These are phyloP conservation scores for Megaceryle alcyon DNA, from an alignment of 2,797 vertebrate genomes.

Conservation along the genomic window DNA sequence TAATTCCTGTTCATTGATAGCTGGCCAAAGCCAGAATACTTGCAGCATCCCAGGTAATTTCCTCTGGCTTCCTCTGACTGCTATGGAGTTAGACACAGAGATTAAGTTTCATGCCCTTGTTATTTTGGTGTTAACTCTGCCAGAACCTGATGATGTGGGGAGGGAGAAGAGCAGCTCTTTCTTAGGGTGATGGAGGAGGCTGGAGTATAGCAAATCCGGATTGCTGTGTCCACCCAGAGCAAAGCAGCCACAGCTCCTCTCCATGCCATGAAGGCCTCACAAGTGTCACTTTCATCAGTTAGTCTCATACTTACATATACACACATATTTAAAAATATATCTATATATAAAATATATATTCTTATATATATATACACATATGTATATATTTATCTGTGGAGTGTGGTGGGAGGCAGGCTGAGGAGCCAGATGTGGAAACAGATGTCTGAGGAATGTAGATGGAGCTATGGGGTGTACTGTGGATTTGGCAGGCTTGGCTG, in stretches of 20 bases:
- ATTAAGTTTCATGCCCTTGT: not conserved
- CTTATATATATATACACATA: not conserved
- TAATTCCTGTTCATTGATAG: not conserved
- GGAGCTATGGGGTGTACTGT: not conserved
- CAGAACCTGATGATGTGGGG: not conserved
- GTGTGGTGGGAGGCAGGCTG: not conserved
- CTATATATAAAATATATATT: not conserved
- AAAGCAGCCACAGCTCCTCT: not conserved
- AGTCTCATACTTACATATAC: not conserved
- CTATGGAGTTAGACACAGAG: not conserved
- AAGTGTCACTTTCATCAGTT: not conserved
- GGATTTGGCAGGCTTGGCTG: not conserved
- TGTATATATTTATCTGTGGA: not conserved
- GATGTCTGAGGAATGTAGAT: not conserved
- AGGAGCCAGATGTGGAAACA: not conserved
- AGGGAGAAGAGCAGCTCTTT: conserved; percentile 1
- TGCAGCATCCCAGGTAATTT: not conserved
- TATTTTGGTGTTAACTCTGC: not conserved
- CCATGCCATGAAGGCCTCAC: not conserved
- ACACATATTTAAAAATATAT: not conserved
- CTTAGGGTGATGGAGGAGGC: not conserved
- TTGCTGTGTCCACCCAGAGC: not conserved
- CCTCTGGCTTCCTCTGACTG: not conserved
- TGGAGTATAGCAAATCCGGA: not conserved
- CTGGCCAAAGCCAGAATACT: not conserved